Conservation (phyloP, 1,140 invertebrate species). For the Venustaconcha ellipsiformis region DNA sequence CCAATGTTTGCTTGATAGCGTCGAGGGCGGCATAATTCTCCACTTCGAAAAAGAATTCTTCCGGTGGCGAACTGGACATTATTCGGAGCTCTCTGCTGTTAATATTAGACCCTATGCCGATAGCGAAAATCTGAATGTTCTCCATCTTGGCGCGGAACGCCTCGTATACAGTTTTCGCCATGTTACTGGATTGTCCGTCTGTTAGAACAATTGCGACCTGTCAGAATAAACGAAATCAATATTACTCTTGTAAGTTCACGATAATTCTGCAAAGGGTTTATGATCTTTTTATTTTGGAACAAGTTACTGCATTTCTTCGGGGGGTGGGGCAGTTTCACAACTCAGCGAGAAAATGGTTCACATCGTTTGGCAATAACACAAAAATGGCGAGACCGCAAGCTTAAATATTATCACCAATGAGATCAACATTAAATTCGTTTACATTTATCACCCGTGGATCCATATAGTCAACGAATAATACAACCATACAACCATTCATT, state of each 20-base stretch:
- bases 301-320: too few species aligned
- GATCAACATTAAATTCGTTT: too few species aligned
- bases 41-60: conserved; percentile 45
- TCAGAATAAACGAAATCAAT: too few species aligned
- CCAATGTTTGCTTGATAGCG: conserved; percentile 45
- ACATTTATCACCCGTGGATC: too few species aligned
- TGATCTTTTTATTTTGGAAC: background rate
- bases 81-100: conserved; percentile 42
- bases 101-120: conserved; percentile 49
- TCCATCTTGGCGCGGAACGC: conserved; percentile 37
- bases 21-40: conserved; percentile 42
- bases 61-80: conserved; percentile 41
- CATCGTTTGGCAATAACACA: too few species aligned
- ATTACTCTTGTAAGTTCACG: too few species aligned
- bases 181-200: conserved; percentile 53
- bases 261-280: background rate
- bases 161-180: conserved; percentile 43
- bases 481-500: too few species aligned
- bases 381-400: too few species aligned
- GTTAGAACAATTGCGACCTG: conserved; percentile 54
- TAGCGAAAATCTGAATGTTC: conserved; percentile 49
- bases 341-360: too few species aligned
- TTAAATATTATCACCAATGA: too few species aligned
- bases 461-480: too few species aligned
- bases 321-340: too few species aligned